phyloP scores from a whole-genome alignment of 2,797 vertebrate species.

The Monodelphis domestica region DNA sequence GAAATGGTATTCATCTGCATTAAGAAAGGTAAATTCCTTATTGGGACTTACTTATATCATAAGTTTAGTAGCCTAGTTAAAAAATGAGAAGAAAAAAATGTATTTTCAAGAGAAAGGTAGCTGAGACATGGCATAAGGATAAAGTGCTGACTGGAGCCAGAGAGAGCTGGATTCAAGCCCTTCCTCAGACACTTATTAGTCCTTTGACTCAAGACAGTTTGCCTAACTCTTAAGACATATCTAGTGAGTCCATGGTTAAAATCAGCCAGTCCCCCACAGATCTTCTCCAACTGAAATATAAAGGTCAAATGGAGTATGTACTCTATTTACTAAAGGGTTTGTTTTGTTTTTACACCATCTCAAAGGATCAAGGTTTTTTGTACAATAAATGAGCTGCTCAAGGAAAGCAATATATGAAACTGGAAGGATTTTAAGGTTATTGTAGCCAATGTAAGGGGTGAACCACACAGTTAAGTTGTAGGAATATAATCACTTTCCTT shows the following conservation, averaged over 20 bases:
- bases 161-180: not conserved
- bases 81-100: not conserved
- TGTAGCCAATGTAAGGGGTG: not conserved
- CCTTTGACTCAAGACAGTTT: not conserved
- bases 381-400: not conserved
- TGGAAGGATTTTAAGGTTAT: constrained; percentile 3
- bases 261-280: not conserved
- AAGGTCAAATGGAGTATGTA: not conserved
- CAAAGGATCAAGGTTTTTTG: not conserved
- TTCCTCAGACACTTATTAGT: not conserved
- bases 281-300: not conserved
- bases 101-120: not conserved
- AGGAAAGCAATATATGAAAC: constrained; percentile 3
- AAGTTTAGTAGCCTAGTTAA: not conserved
- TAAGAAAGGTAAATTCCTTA: not conserved
- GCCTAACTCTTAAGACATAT: not conserved
- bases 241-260: not conserved
- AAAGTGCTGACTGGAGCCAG: not conserved
- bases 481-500: constrained; percentile 8
- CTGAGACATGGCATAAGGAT: not conserved
- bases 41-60: not conserved
- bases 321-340: not conserved
- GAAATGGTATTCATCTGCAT: not conserved
- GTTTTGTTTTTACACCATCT: not conserved
- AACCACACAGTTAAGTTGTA: not conserved